Conservation (phyloP, 2,888 invertebrate genomes). For the Chloromyia formosa region DNA sequence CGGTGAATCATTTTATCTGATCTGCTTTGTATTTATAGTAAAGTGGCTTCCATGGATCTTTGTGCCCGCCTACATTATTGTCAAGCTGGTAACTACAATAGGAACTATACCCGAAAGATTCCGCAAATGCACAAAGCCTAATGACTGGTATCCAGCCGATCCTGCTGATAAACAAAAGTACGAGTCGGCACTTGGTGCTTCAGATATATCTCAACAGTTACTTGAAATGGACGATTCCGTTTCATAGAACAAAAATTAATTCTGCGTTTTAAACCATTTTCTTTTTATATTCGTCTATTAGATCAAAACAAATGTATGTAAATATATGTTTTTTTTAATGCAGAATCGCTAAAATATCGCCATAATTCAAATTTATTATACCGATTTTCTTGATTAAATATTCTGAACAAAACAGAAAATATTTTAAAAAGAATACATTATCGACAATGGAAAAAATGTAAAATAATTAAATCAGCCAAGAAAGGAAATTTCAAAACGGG, state of each 20-base stretch:
- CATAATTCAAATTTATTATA: no score
- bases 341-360: no score
- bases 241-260: background rate
- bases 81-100: slow-evolving; percentile 54
- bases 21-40: background rate
- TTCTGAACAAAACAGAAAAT: no score
- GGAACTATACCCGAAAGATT: slow-evolving; percentile 56
- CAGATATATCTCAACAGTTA: slow-evolving; percentile 59
- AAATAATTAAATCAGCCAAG: no score
- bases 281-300: background rate
- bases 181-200: slow-evolving; percentile 56
- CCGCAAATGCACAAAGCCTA: slow-evolving; percentile 56
- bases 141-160: slow-evolving; percentile 61
- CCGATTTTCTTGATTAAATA: no score
- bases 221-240: slow-evolving; percentile 49
- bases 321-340: no score
- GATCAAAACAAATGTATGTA: background rate
- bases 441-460: no score
- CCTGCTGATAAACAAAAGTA: slow-evolving; percentile 57
- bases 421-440: no score
- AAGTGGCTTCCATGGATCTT: slow-evolving; percentile 55
- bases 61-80: slow-evolving; percentile 57
- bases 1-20: background rate
- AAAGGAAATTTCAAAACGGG: no score
- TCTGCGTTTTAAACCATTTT: background rate